These are phyloP conservation scores for Cassiopea xamachana DNA, from an alignment of 30 jellyfish, hydroid and myxozoan species.

Conservation along the genomic window DNA sequence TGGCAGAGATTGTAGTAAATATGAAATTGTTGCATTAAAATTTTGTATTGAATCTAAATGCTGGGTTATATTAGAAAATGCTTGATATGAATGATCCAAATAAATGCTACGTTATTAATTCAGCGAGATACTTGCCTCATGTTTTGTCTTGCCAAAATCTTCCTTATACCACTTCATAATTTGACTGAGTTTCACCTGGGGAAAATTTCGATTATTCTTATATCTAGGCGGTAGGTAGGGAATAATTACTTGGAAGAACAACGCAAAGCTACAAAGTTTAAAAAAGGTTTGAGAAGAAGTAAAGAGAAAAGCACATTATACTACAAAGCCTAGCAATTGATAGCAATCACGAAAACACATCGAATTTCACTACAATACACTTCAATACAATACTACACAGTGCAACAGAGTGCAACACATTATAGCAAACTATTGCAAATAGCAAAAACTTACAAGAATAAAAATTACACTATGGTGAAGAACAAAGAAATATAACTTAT, in stretches of 20 bases:
- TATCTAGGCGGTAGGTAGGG: neutral
- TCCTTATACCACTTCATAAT: slow-evolving; percentile 91
- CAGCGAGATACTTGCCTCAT: slow-evolving; percentile 39
- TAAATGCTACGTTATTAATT: neutral
- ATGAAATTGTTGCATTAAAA: no score
- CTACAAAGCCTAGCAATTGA: no score
- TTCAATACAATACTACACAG: neutral
- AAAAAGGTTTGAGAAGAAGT: no score
- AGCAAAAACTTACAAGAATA: neutral
- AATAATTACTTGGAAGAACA: neutral
- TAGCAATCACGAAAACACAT: neutral
- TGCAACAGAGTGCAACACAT: neutral
- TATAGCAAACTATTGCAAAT: no score
- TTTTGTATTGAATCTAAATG: no score
- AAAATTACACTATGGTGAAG: neutral
- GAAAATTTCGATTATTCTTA: neutral
- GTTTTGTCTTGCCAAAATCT: slow-evolving; percentile 85
- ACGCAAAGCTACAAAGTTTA: neutral
- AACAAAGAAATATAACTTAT: neutral
- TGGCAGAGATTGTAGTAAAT: no score
- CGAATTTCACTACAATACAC: neutral
- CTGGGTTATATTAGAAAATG: no score
- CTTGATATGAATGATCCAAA: no score
- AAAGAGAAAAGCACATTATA: no score
- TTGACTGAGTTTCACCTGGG: slow-evolving; percentile 78